phyloP scores from a whole-genome alignment of 2,113 vertebrate genomes.

The Paralichthys olivaceus region DNA sequence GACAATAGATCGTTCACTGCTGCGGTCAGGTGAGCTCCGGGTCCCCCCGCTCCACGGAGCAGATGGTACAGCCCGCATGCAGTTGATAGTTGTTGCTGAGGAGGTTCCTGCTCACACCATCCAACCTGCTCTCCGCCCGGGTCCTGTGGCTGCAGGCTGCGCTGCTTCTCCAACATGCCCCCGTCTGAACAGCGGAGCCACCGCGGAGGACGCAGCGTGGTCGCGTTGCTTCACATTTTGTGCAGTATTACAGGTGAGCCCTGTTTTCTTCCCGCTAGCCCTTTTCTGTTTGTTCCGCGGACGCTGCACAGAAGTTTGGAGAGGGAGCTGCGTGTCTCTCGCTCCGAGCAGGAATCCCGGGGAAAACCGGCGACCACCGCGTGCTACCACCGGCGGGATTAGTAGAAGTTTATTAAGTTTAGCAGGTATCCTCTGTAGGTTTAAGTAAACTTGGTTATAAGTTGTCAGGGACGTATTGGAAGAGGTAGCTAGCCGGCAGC shows the following conservation, averaged over 20 bases:
- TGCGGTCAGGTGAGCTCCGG: slow-evolving; percentile 61
- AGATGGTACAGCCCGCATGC: slow-evolving; percentile 83
- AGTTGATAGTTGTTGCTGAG: slow-evolving; percentile 84
- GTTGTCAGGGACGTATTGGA: slow-evolving; percentile 51
- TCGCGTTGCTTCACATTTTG: slow-evolving; percentile 62
- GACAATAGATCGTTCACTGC: slow-evolving; percentile 1
- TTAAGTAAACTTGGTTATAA: slow-evolving; percentile 62
- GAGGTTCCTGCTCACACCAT: slow-evolving; percentile 72
- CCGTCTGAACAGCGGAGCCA: slow-evolving; percentile 63
- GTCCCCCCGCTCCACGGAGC: slow-evolving; percentile 14
- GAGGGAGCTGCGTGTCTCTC: slow-evolving; percentile 12
- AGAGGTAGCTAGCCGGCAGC: slow-evolving; percentile 24
- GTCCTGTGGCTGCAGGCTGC: slow-evolving; percentile 32
- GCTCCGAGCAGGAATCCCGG: slow-evolving; percentile 13
- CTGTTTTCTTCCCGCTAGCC: background rate
- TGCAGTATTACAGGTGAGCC: slow-evolving; percentile 78
- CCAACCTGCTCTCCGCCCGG: slow-evolving; percentile 41
- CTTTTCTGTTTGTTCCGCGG: slow-evolving; percentile 5
- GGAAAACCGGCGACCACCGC: background rate
- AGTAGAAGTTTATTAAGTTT: slow-evolving; percentile 22
- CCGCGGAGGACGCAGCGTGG: slow-evolving; percentile 44
- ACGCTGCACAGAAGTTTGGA: slow-evolving; percentile 63
- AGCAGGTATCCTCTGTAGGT: background rate
- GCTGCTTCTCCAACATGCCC: slow-evolving; percentile 62
- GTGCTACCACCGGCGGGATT: background rate